Conservation (phyloP, 2,113 vertebrate genomes). For the Ctenodactylus gundi region DNA sequence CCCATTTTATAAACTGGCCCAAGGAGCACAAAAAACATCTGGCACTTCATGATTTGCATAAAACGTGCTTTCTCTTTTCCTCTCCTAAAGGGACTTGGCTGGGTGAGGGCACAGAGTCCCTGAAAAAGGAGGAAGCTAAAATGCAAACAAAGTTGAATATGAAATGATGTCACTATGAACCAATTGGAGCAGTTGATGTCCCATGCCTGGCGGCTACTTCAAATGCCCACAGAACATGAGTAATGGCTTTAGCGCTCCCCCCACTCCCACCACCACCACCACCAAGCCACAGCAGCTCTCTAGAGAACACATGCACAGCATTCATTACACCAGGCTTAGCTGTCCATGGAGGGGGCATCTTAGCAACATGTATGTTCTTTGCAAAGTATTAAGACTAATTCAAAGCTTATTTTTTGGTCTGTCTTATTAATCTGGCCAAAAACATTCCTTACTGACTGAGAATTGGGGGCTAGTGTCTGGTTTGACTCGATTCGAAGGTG, state of each 20-base stretch:
- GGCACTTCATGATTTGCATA: not conserved
- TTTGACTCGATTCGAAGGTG: not conserved
- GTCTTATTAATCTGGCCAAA: not conserved
- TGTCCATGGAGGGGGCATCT: not conserved
- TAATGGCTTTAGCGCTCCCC: constrained; percentile 12
- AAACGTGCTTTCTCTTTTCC: not conserved
- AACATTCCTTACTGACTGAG: not conserved
- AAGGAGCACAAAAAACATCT: not conserved
- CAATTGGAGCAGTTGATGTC: constrained; percentile 79
- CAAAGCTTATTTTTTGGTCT: constrained; percentile 18
- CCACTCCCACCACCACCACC: not conserved
- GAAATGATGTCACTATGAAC: constrained; percentile 87
- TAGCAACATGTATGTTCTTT: not conserved
- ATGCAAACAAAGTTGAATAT: constrained; percentile 72
- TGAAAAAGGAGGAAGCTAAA: constrained; percentile 77
- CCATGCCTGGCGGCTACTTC: constrained; percentile 64
- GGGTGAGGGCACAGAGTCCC: constrained; percentile 72
- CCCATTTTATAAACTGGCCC: not conserved
- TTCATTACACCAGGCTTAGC: not conserved
- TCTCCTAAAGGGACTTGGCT: not conserved
- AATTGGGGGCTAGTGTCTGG: not conserved
- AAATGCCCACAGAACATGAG: not conserved
- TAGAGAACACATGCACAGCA: not conserved
- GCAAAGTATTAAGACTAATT: not conserved
- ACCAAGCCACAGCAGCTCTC: not conserved